Conservation (phyloP, 2,113 vertebrate genomes). For the Condylura cristata region DNA sequence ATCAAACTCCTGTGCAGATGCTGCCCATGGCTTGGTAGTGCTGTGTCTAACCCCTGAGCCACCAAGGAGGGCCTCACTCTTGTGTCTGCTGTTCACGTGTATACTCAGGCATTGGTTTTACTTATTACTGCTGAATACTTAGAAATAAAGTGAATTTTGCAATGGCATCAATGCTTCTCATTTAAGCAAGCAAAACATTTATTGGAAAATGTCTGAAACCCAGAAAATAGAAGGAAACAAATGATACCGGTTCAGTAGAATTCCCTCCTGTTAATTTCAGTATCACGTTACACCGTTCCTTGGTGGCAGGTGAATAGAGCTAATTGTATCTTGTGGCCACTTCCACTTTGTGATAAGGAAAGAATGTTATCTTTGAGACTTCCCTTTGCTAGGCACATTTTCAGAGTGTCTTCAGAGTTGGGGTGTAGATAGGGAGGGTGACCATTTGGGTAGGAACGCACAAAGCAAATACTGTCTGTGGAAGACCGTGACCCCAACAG, state of each 20-base stretch:
- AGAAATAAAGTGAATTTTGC: not conserved
- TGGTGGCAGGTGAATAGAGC: not conserved
- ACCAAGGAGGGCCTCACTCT: too few relatives aligned
- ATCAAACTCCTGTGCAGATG: too few relatives aligned
- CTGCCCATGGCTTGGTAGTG: too few relatives aligned
- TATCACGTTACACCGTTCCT: not conserved
- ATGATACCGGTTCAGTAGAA: not conserved
- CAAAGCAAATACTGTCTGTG: not conserved
- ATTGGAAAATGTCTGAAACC: not conserved
- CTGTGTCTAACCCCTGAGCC: too few relatives aligned
- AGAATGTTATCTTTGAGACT: not conserved
- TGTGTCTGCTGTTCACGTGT: not conserved
- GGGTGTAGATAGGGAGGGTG: not conserved
- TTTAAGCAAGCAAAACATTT: not conserved
- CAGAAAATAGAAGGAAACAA: not conserved
- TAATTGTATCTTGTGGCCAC: too few relatives aligned
- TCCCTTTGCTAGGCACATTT: not conserved
- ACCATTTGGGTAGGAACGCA: too few relatives aligned
- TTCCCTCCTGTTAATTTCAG: not conserved
- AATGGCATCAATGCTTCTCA: not conserved
- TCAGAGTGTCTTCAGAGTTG: not conserved
- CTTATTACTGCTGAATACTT: not conserved
- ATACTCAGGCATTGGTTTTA: not conserved
- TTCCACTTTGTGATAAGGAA: not conserved
- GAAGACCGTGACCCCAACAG: not conserved